Percentiles rank a stretch among this genome's conserved stretches.
Conservation (phyloP, 2,113 vertebrate genomes). For the Triplophysa tibetana region DNA sequence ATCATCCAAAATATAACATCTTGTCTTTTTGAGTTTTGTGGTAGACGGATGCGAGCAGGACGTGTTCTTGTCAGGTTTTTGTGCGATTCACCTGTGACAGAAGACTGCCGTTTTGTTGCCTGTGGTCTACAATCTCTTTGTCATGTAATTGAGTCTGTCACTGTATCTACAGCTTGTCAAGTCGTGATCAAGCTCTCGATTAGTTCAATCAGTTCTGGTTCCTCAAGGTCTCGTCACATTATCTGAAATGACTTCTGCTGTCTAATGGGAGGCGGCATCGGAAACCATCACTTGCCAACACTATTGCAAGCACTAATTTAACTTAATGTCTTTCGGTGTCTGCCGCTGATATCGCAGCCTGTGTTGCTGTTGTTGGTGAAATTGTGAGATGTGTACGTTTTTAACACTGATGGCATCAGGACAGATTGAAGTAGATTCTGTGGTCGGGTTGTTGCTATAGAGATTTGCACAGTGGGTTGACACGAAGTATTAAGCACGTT, state of each 20-base stretch:
- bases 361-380: neutral
- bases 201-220: constrained; percentile 43
- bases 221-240: constrained; percentile 31
- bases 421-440: neutral
- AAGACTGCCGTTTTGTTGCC: neutral
- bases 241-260: constrained; percentile 25
- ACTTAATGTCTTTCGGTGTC: neutral
- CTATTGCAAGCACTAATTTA: constrained; percentile 9
- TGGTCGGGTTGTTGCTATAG: neutral
- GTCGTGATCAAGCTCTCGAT: constrained; percentile 33
- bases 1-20: neutral
- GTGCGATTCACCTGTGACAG: neutral
- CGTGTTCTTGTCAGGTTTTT: too few relatives aligned
- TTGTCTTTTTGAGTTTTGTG: neutral
- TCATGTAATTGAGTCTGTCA: constrained; percentile 37
- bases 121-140: constrained; percentile 17
- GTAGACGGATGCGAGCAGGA: neutral
- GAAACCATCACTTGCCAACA: neutral
- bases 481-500: too few relatives aligned
- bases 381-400: constrained; percentile 1
- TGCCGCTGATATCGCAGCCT: neutral
- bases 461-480: neutral
- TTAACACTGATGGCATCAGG: constrained; percentile 4
- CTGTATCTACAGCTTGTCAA: constrained; percentile 39
- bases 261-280: neutral